Evolutionary conservation across 2,113 vertebrate genomes (phyloP), one percentile per base, ranked within the genome.

Genomic region (Synodontis membranacea): DNA sequence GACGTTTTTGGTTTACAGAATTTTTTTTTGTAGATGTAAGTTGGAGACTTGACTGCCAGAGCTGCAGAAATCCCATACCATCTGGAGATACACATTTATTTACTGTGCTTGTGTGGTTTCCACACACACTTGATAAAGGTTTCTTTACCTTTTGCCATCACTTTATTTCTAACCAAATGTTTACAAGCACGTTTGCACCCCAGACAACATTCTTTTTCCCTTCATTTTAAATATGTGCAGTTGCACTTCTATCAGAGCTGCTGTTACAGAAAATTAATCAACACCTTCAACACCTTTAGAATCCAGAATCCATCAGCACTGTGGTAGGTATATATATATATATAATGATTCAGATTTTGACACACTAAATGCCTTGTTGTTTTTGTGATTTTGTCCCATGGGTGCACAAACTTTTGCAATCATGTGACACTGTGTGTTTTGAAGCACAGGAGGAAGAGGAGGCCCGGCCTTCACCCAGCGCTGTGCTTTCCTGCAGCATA

Each of bases 391-490:
- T 37, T 4, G 48, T 54, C 48, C 7, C 31, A 23, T 14, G n/a
- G 31, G 76, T 37, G 8, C 50, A 80, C 76, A 80, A 80, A 80
- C 31, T 25, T 80, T 78, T 52, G 75, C 4, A 21, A 46, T 52
- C 48, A 80, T 56, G 34, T 80, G 50, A 79, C 34, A 46, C 25
- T 9, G 76, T 54, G 48, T 56, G 50, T 21, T 56, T 80, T 80
- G n/a, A 79, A 7, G 21, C n/a, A 80, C 42, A 50, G 72, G 56
- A 91, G 87, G 81, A 91, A 91, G 91, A 66, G 5, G 31, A 88
- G 90, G 90, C 89, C 90, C 88, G 90, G 91, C 78, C 85, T 81
- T 86, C 78, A 86, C 64, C 85, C 37, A n/a, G 23, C 4, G 5
- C 2, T 34, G 39, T 52, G 31, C 46, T 39, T 80, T 80, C 81